Conservation (phyloP, 2,888 invertebrate genomes). For the Drosophila silvestris region DNA sequence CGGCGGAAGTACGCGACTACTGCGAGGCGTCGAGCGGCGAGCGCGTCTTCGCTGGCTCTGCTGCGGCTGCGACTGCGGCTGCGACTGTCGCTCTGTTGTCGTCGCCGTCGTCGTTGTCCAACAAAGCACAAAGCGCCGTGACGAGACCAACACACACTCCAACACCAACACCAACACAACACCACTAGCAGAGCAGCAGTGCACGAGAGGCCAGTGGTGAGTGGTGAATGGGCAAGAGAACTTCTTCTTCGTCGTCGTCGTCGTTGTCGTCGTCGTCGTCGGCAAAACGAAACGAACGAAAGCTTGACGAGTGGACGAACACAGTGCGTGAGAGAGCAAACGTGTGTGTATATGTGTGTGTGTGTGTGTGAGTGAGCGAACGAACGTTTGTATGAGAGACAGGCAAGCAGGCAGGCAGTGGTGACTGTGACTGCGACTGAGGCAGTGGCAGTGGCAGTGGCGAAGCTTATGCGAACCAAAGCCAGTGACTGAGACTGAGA, state of each 20-base stretch:
- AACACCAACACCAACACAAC: slow-evolving; percentile 40
- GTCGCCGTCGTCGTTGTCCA: slow-evolving; percentile 44
- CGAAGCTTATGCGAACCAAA: slow-evolving; percentile 53
- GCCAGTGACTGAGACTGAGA: slow-evolving; percentile 36
- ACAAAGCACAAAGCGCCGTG: slow-evolving; percentile 72
- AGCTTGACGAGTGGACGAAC: slow-evolving; percentile 67
- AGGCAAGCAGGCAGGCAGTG: slow-evolving; percentile 7
- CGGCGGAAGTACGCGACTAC: slow-evolving; percentile 80
- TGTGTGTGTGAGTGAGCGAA: slow-evolving; percentile 28
- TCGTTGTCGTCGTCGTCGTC: slow-evolving; percentile 29
- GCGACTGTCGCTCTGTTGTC: slow-evolving; percentile 61
- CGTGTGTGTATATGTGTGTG: slow-evolving; percentile 13
- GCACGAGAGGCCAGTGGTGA: slow-evolving; percentile 52
- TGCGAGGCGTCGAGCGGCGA: slow-evolving; percentile 75
- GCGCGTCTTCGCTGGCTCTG: slow-evolving; percentile 76
- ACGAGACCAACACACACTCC: slow-evolving; percentile 54
- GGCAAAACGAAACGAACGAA: slow-evolving; percentile 62
- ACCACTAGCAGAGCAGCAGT: slow-evolving; percentile 20
- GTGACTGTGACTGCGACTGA: slow-evolving; percentile 34
- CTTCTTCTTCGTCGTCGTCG: slow-evolving; percentile 40
- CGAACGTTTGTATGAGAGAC: slow-evolving; percentile 32
- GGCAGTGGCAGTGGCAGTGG: slow-evolving; percentile 43
- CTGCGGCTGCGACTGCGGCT: slow-evolving; percentile 47
- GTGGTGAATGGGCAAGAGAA: slow-evolving; percentile 63
- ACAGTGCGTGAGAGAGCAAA: slow-evolving; percentile 52